These are phyloP conservation scores for Trichacis sp. DNA, from an alignment of 2,888 invertebrate species.

Conservation along the genomic window DNA sequence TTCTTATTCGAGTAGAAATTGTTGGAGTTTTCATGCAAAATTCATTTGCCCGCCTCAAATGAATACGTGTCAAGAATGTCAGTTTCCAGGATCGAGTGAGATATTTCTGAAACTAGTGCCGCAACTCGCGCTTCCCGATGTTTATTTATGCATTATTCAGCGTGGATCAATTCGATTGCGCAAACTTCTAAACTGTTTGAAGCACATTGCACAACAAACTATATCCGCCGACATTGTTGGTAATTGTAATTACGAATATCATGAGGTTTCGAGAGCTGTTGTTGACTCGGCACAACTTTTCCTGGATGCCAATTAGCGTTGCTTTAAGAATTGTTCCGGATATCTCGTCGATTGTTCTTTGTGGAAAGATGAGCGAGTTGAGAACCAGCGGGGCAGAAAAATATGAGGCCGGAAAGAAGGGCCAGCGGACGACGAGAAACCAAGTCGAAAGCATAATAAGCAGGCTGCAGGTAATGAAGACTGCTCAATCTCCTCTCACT, in stretches of 20 bases:
- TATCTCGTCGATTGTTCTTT: neutral
- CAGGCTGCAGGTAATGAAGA: constrained; percentile 61
- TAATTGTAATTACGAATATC: neutral
- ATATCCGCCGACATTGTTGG: neutral
- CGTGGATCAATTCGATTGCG: neutral
- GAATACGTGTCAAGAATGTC: neutral
- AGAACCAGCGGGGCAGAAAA: neutral
- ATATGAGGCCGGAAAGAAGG: constrained; percentile 8
- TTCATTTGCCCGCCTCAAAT: too few species aligned
- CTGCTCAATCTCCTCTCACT: constrained; percentile 57
- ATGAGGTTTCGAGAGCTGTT: constrained; percentile 1
- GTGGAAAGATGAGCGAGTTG: neutral
- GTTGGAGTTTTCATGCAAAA: too few species aligned
- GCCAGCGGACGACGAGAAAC: constrained; percentile 11
- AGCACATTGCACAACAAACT: neutral
- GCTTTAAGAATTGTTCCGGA: neutral
- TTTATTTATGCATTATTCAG: constrained; percentile 3
- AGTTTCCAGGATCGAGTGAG: neutral
- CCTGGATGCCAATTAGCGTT: neutral
- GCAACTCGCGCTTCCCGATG: neutral
- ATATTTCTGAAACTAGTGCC: too few species aligned
- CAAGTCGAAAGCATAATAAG: constrained; percentile 63
- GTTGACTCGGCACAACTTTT: neutral
- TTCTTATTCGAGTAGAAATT: too few species aligned
- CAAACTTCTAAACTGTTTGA: constrained; percentile 4